phyloP scores from a whole-genome alignment of 1,140 invertebrate species.

The Medauroidea extradentata region DNA sequence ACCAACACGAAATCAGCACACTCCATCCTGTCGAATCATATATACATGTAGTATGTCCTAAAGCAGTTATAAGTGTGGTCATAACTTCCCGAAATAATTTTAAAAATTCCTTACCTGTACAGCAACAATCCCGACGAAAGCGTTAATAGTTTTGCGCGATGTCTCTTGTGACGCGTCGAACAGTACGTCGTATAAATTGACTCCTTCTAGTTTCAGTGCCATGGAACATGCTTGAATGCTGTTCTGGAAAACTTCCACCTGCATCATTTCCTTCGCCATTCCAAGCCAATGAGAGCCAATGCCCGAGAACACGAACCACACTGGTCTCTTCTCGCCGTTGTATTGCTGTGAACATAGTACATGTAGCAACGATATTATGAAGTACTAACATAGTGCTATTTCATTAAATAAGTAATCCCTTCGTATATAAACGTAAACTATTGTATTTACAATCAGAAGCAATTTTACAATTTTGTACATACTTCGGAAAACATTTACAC shows the following conservation, averaged over 20 bases:
- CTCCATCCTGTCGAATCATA: too few relatives aligned
- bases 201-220: conserved; percentile 32
- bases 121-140: conserved; percentile 56
- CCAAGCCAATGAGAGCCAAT: conserved; percentile 62
- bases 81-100: too few relatives aligned
- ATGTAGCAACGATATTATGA: too few relatives aligned
- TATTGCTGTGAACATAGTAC: conserved; percentile 28
- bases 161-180: conserved; percentile 45
- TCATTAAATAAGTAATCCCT: too few relatives aligned
- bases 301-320: conserved; percentile 61
- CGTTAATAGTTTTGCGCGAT: conserved; percentile 49
- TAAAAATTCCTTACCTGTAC: conserved; percentile 49
- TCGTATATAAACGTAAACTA: too few relatives aligned
- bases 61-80: too few relatives aligned
- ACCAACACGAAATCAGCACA: too few relatives aligned
- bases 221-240: conserved; percentile 44
- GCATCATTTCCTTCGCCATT: conserved; percentile 50
- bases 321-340: conserved; percentile 48
- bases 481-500: too few relatives aligned
- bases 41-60: too few relatives aligned
- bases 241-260: conserved; percentile 47
- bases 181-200: conserved; percentile 52
- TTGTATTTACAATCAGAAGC: too few relatives aligned
- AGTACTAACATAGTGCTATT: too few relatives aligned
- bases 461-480: too few relatives aligned